Evolutionary conservation across 2,888 invertebrate genomes (phyloP).

Genomic region (Pharmacophagus antenor): DNA sequence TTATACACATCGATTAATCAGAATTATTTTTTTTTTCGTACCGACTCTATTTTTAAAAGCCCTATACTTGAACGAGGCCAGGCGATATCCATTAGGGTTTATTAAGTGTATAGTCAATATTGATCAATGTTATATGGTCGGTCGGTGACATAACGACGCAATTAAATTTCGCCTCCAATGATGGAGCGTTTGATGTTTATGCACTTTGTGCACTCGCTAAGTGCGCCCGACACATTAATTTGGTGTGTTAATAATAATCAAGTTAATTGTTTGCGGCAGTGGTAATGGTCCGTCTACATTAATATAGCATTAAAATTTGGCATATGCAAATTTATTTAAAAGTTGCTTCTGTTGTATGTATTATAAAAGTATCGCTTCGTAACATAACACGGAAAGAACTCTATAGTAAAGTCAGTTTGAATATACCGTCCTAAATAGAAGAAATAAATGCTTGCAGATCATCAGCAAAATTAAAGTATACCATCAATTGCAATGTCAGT

Average conservation of each 20-base stretch:
- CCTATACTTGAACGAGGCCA: slow-evolving; percentile 50
- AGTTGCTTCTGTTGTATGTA: too few relatives aligned
- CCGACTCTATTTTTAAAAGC: slow-evolving; percentile 55
- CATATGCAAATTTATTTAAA: too few relatives aligned
- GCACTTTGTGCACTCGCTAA: slow-evolving; percentile 32
- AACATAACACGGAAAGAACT: too few relatives aligned
- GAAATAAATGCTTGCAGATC: too few relatives aligned
- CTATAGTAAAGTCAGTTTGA: too few relatives aligned
- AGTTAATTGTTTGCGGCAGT: slow-evolving; percentile 40
- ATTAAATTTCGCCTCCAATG: slow-evolving; percentile 58
- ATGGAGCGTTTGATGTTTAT: slow-evolving; percentile 45
- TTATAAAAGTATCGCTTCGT: too few relatives aligned
- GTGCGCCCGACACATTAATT: slow-evolving; percentile 37
- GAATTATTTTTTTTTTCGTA: slow-evolving; percentile 49
- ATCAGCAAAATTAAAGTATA: too few relatives aligned
- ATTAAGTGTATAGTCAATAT: slow-evolving; percentile 75
- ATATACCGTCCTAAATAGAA: too few relatives aligned
- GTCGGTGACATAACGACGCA: slow-evolving; percentile 52
- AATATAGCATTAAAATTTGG: too few relatives aligned
- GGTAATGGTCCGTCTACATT: background rate
- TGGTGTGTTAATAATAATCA: slow-evolving; percentile 48
- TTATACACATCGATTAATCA: slow-evolving; percentile 74
- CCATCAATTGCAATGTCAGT: too few relatives aligned
- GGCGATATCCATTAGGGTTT: slow-evolving; percentile 65
- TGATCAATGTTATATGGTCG: slow-evolving; percentile 62